Evolutionary conservation across 2,888 invertebrate genomes (phyloP).

Genomic region (Stegana nigrithorax): DNA sequence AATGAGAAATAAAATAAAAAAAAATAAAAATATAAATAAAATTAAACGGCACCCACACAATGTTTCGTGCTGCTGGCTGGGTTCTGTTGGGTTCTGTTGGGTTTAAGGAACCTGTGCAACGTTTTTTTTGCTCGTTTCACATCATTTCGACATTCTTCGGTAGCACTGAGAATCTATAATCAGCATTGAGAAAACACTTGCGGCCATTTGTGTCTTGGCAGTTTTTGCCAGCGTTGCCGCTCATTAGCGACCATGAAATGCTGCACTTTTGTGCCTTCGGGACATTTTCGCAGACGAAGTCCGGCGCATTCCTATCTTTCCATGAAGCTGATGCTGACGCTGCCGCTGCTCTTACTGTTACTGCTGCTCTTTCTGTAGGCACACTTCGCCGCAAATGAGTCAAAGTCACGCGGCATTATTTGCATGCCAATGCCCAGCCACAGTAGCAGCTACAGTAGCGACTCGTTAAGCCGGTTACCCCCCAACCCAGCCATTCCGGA

Average conservation of each 20-base stretch:
- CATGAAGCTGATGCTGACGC: too few species aligned
- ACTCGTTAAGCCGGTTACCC: too few species aligned
- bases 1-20: too few species aligned
- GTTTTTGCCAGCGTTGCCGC: slow-evolving; percentile 15
- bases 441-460: too few species aligned
- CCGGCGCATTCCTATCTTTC: neutral
- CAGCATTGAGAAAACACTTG: slow-evolving; percentile 4
- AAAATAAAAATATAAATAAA: too few species aligned
- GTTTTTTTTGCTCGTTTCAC: slow-evolving; percentile 36
- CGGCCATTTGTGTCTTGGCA: slow-evolving; percentile 13
- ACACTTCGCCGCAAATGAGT: slow-evolving; percentile 37
- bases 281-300: slow-evolving; percentile 44
- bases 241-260: slow-evolving; percentile 64
- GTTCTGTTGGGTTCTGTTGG: too few species aligned
- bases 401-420: slow-evolving; percentile 30
- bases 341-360: neutral
- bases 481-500: too few species aligned
- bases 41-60: slow-evolving; percentile 55
- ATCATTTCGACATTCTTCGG: slow-evolving; percentile 42
- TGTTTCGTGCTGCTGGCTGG: too few species aligned
- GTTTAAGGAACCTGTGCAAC: slow-evolving; percentile 14
- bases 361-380: slow-evolving; percentile 34
- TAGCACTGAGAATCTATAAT: slow-evolving; percentile 25
- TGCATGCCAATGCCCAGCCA: too few species aligned
- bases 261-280: slow-evolving; percentile 50